These are phyloP conservation scores for Callimico goeldii DNA, from an alignment of 2,797 vertebrate genomes.

Conservation along the genomic window DNA sequence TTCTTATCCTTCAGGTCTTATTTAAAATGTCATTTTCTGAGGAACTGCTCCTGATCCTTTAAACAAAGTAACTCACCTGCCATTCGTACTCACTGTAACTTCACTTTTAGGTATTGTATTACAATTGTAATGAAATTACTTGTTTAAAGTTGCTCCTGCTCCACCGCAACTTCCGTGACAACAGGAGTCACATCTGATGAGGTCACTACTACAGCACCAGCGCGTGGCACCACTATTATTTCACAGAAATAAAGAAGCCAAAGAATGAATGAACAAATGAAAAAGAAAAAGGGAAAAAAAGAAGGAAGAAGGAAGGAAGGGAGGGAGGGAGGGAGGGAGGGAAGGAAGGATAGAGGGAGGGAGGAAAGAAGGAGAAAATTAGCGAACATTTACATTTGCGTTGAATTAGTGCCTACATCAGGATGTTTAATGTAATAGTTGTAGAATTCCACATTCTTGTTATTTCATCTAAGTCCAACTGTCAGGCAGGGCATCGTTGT, in stretches of 20 bases:
- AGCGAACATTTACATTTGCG: not conserved
- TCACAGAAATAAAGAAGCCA: not conserved
- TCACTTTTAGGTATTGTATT: not conserved
- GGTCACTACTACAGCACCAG: not conserved
- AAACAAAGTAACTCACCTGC: not conserved
- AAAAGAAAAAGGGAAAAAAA: not conserved
- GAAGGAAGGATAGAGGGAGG: rapidly evolving
- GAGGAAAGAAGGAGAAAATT: not conserved
- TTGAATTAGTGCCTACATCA: too few species aligned
- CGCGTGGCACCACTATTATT: not conserved
- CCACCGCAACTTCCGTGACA: not conserved
- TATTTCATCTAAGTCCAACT: not conserved
- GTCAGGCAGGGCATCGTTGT: not conserved
- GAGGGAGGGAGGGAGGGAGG: rapidly evolving
- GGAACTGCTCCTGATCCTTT: not conserved
- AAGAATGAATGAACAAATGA: not conserved
- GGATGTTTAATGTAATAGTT: not conserved
- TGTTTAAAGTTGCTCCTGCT: not conserved
- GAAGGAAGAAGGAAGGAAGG: not conserved
- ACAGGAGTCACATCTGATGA: not conserved
- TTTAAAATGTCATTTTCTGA: not conserved
- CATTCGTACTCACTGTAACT: not conserved
- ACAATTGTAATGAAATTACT: not conserved
- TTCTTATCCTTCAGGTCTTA: not conserved
- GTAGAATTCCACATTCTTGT: not conserved